These are phyloP conservation scores for Hydroisotoma schaefferi DNA, from an alignment of 2,888 invertebrate species.

Conservation along the genomic window DNA sequence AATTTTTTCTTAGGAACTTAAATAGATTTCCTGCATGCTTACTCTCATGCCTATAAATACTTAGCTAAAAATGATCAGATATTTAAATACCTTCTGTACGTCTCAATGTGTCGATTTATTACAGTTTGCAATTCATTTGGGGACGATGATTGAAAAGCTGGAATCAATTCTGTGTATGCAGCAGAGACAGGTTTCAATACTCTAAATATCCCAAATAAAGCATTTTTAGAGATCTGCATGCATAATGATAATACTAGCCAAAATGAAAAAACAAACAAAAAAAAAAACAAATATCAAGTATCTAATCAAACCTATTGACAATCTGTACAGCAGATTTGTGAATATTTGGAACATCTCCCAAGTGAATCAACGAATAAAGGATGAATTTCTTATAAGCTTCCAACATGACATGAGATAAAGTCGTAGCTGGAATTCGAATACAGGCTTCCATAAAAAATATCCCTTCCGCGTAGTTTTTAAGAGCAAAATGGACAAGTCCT, in stretches of 20 bases:
- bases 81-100: constrained; percentile 62
- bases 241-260: neutral
- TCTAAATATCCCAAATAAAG: constrained; percentile 7
- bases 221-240: too few species aligned
- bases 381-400: constrained; percentile 97
- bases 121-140: constrained; percentile 66
- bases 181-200: constrained; percentile 37
- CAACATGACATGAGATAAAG: constrained; percentile 94
- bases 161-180: constrained; percentile 82
- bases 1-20: too few species aligned
- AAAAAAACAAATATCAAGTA: constrained; percentile 12
- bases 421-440: constrained; percentile 88
- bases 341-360: constrained; percentile 70
- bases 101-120: constrained; percentile 73
- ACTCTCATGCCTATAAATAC: too few species aligned
- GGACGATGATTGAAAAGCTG: constrained; percentile 72
- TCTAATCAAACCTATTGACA: constrained; percentile 31
- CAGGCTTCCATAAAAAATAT: constrained; percentile 94
- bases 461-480: constrained; percentile 89
- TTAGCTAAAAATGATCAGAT: too few species aligned
- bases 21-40: too few species aligned
- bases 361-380: constrained; percentile 81
- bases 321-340: constrained; percentile 40
- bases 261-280: neutral
- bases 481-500: constrained; percentile 91